These are phyloP conservation scores for Eubasilissa regina DNA, from an alignment of 1,140 invertebrate species.

Conservation along the genomic window DNA sequence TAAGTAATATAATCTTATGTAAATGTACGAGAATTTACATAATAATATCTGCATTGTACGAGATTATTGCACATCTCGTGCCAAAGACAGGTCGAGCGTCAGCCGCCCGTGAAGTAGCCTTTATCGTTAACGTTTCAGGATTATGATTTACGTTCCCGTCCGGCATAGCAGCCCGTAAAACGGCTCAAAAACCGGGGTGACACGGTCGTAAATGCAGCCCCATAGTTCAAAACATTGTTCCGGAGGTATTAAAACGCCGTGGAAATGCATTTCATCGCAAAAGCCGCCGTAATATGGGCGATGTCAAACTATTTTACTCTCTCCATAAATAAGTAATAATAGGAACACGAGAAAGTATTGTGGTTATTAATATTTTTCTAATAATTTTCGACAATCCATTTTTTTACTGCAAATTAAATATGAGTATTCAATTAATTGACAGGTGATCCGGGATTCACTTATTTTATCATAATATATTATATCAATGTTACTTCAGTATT, in stretches of 20 bases:
- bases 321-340: background rate
- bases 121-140: slow-evolving; percentile 36
- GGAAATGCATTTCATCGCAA: slow-evolving; percentile 43
- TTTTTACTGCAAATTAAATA: no score
- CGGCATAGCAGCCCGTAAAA: slow-evolving; percentile 30
- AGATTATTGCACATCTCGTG: background rate
- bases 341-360: no score
- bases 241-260: slow-evolving; percentile 27
- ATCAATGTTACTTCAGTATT: no score
- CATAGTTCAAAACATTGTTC: slow-evolving; percentile 47
- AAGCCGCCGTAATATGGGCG: slow-evolving; percentile 1
- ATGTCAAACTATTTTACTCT: slow-evolving; percentile 4
- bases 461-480: no score
- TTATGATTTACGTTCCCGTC: slow-evolving; percentile 40
- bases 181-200: slow-evolving; percentile 38
- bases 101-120: slow-evolving; percentile 33
- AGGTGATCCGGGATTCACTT: no score
- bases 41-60: background rate
- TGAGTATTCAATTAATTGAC: no score
- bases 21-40: no score
- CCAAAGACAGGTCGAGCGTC: slow-evolving; percentile 19
- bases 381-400: no score
- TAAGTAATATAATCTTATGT: no score
- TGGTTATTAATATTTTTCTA: no score
- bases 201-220: slow-evolving; percentile 41